Base-by-base conservation (phyloP, 1,140 invertebrate species). In the Eulimnadia texana region DNA sequence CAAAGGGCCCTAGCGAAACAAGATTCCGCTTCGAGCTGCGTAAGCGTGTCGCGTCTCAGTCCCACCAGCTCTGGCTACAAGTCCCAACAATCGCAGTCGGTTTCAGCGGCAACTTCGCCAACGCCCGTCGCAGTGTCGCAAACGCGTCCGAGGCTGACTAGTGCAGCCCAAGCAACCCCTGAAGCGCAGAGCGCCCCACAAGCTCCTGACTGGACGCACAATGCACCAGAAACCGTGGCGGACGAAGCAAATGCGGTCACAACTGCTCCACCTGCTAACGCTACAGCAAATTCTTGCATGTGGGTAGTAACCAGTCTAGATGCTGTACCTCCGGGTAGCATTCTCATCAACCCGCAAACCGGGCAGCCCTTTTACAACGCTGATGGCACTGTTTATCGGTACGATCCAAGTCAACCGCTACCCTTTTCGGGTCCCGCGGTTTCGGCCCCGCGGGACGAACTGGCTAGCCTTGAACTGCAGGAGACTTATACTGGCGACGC, bases 241-340 rank as follows among this genome's bases (percentile, higher is more conserved):
- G 23, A 22, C 13, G 20, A 49, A 49, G 9, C 24, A n/a, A 50
- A 25, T 29, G 19, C 59, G 24, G 47, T 49, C 68, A 77, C 61
- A 67, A 72, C 63, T 69, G 71, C 64, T 68, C 73, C 60, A 72
- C 72, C 70, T 71, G 70, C 72, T 72, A 75, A 57, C 70, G 72
- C 67, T 64, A 68, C 58, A 51, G 49, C 58, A 16, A 25, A 60
- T 50, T 66, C 70, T 19, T 77, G 90, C 1, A 82, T 90, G 69
- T 92, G 89, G 87, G 88, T 88, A 50, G 85, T 91, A 9, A 88
- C 86, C 47, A 85, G 84, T 74, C 79, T 91, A 69, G 80, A 84
- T 22, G 82, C 81, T 62, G 86, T 92, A 42, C 89, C 88, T 58
- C 77, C 83, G 59, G 90, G 90, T 52, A 88, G 86, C 66, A 76